phyloP scores from a whole-genome alignment of 2,888 invertebrate species.

The Achlya flavicornis region DNA sequence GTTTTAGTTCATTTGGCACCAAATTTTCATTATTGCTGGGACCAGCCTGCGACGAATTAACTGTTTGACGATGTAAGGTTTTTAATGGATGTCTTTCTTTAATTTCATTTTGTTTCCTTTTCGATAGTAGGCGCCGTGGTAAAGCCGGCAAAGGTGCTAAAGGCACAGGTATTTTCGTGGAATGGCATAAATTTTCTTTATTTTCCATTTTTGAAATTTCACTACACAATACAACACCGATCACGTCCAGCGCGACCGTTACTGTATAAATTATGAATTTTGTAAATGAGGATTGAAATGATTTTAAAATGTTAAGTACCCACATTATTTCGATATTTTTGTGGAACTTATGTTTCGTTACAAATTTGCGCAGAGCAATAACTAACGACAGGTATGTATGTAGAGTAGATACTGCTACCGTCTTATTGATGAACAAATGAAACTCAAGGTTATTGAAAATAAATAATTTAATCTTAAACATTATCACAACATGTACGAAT shows the following conservation, averaged over 20 bases:
- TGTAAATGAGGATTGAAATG: not conserved
- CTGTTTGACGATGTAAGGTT: constrained; percentile 43
- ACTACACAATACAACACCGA: constrained; percentile 23
- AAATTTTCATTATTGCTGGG: constrained; percentile 26
- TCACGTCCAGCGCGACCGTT: constrained; percentile 63
- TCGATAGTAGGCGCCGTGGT: constrained; percentile 49
- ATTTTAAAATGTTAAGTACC: constrained; percentile 28
- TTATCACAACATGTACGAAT: constrained; percentile 63
- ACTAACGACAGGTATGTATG: no score
- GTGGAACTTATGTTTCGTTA: not conserved
- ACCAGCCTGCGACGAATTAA: constrained; percentile 26
- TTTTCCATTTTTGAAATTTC: constrained; percentile 43
- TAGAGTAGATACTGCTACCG: no score
- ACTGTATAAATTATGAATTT: constrained; percentile 17
- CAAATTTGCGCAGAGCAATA: not conserved
- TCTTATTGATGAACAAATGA: constrained; percentile 18
- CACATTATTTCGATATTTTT: constrained; percentile 19
- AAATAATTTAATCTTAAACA: constrained; percentile 72
- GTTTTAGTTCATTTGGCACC: constrained; percentile 26
- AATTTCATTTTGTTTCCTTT: constrained; percentile 22
- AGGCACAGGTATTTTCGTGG: constrained; percentile 65
- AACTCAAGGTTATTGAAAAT: constrained; percentile 40
- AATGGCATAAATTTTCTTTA: constrained; percentile 56
- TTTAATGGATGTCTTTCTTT: constrained; percentile 50
- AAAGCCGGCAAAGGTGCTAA: constrained; percentile 56